Percentiles rank a stretch among this genome's conserved stretches.
Conservation (phyloP, 1,140 invertebrate genomes). For the Drosophila ficusphila region DNA sequence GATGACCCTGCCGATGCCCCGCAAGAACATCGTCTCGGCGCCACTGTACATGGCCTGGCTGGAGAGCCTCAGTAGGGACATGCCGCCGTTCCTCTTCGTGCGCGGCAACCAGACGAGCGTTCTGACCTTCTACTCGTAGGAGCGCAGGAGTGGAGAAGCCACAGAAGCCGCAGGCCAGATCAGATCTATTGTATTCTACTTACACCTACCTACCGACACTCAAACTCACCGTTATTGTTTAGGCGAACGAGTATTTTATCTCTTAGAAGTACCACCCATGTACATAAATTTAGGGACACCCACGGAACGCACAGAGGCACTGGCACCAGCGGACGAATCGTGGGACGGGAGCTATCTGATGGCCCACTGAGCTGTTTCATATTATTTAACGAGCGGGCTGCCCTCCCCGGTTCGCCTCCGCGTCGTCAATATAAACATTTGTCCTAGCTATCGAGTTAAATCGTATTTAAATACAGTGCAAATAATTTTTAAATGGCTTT, state of each 20-base stretch:
- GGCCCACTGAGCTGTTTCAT: neutral
- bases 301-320: slow-evolving; percentile 50
- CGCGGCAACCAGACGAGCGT: slow-evolving; percentile 98
- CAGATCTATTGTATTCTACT: slow-evolving; percentile 41
- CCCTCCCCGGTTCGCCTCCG: slow-evolving; percentile 1
- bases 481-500: slow-evolving; percentile 22
- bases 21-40: slow-evolving; percentile 94
- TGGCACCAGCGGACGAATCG: slow-evolving; percentile 1
- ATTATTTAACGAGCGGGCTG: neutral
- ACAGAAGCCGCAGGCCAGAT: too few relatives aligned
- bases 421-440: slow-evolving; percentile 19
- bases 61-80: slow-evolving; percentile 93
- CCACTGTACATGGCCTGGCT: slow-evolving; percentile 97
- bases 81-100: slow-evolving; percentile 96
- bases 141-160: too few relatives aligned
- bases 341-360: neutral
- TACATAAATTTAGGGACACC: slow-evolving; percentile 64
- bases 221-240: slow-evolving; percentile 36
- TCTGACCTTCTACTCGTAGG: slow-evolving; percentile 97
- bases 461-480: slow-evolving; percentile 46
- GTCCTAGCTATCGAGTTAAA: slow-evolving; percentile 37
- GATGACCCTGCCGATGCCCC: slow-evolving; percentile 97
- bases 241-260: slow-evolving; percentile 58
- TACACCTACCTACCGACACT: slow-evolving; percentile 44
- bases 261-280: slow-evolving; percentile 71